Percentiles rank a stretch among this genome's conserved stretches.
phyloP scores from a whole-genome alignment of 2,113 vertebrate genomes.

The Callipepla californica region DNA sequence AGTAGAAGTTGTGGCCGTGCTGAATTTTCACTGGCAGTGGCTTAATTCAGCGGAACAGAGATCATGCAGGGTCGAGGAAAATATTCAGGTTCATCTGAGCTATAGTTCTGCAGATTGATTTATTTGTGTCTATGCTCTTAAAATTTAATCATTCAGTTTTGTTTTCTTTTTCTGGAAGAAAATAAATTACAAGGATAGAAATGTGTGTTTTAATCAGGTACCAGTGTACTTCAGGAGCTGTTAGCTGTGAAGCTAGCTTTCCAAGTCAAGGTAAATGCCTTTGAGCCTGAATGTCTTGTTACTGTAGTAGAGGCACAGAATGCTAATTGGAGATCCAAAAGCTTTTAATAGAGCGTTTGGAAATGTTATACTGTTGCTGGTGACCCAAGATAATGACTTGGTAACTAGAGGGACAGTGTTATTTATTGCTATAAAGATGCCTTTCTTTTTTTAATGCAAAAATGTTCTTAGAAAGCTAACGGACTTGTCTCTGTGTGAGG shows the following conservation, averaged over 20 bases:
- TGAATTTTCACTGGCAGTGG: neutral
- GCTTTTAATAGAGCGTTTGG: neutral
- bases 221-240: neutral
- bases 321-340: neutral
- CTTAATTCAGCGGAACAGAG: neutral
- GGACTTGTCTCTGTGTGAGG: neutral
- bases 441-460: neutral
- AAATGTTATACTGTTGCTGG: neutral
- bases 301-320: neutral
- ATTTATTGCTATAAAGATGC: neutral
- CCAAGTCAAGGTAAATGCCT: neutral
- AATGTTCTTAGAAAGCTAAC: neutral
- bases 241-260: neutral
- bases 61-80: neutral
- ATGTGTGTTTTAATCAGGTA: neutral
- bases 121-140: neutral
- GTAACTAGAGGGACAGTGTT: neutral
- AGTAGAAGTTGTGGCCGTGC: neutral
- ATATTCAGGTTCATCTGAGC: neutral
- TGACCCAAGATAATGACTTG: conserved; percentile 25
- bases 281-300: neutral
- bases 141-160: neutral
- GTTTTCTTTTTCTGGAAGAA: neutral
- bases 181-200: neutral
- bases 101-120: neutral